Evolutionary conservation across 2,113 vertebrate species (phyloP).

Genomic region (Hystrix brachyura): DNA sequence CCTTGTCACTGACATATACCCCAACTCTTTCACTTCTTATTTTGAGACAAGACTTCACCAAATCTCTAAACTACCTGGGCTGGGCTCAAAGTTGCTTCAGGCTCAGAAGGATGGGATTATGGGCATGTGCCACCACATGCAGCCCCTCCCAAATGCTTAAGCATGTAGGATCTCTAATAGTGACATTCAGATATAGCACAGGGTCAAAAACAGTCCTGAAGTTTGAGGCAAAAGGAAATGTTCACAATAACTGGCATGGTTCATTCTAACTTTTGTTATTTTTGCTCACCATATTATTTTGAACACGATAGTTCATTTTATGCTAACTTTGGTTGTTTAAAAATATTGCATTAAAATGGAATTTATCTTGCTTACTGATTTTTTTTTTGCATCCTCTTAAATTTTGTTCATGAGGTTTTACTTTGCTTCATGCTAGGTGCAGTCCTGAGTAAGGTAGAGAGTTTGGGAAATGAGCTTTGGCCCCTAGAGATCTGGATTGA

Average conservation of each 20-base stretch:
- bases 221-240: not conserved
- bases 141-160: not conserved
- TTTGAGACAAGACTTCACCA: not conserved
- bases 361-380: not conserved
- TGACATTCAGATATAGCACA: not conserved
- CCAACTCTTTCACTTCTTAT: not conserved
- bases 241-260: not conserved
- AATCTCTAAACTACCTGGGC: not conserved
- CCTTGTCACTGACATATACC: not conserved
- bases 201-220: not conserved
- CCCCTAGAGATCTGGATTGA: not conserved
- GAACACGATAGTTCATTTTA: not conserved
- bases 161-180: not conserved
- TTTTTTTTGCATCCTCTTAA: not conserved
- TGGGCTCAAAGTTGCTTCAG: not conserved
- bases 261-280: not conserved
- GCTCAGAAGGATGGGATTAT: not conserved
- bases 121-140: not conserved
- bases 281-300: conserved; percentile 1
- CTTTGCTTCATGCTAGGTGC: not conserved
- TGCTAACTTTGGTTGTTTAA: not conserved
- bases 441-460: not conserved
- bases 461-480: not conserved
- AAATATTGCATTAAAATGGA: not conserved
- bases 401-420: not conserved